phyloP scores from a whole-genome alignment of 1,140 invertebrate species.

The Bombus fervidus region DNA sequence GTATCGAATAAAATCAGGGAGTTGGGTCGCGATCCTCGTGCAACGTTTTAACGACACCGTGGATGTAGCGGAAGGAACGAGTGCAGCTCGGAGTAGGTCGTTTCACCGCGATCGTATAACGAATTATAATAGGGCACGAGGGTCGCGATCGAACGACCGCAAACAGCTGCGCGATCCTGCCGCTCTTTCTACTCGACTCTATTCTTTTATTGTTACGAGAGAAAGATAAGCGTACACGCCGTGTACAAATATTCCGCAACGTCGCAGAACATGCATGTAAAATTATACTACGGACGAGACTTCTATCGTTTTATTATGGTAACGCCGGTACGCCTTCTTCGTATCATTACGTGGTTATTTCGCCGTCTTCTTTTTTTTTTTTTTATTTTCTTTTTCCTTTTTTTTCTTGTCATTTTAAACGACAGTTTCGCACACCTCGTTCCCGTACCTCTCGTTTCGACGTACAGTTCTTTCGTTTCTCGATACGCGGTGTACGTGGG shows the following conservation, averaged over 20 bases:
- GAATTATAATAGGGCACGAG: constrained; percentile 33
- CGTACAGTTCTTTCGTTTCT: background rate
- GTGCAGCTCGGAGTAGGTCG: constrained; percentile 12
- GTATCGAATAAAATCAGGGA: constrained; percentile 29
- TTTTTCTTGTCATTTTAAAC: background rate
- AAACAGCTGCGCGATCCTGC: constrained; percentile 14
- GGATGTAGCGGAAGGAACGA: constrained; percentile 35
- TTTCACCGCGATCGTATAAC: constrained; percentile 56
- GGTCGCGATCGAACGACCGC: constrained; percentile 43
- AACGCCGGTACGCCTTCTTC: background rate
- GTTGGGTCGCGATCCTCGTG: constrained; percentile 24
- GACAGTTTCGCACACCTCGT: background rate
- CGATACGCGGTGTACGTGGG: background rate
- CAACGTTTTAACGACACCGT: constrained; percentile 55
- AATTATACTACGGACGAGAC: background rate
- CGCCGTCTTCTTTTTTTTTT: background rate
- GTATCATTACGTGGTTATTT: background rate
- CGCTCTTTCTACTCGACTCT: background rate
- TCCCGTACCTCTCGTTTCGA: no score
- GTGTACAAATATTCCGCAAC: constrained; percentile 30
- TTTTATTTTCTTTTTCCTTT: background rate
- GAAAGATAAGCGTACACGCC: background rate
- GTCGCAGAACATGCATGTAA: background rate
- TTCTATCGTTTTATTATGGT: constrained; percentile 24
- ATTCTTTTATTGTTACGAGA: constrained; percentile 21